phyloP scores from a whole-genome alignment of 2,797 vertebrate species.

The Pipistrellus pipistrellus region DNA sequence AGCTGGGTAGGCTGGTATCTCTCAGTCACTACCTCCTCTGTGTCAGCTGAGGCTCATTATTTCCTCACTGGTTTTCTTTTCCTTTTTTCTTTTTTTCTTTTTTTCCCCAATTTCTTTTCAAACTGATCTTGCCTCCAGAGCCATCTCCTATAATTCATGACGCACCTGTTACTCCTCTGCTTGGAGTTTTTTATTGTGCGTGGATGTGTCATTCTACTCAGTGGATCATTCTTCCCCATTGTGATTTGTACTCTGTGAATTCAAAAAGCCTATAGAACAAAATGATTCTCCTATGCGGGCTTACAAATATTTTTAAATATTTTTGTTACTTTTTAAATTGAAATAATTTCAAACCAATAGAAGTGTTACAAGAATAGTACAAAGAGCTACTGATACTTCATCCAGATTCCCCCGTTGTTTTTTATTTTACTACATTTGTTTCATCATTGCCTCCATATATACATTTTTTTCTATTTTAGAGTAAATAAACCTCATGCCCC shows the following conservation, averaged over 20 bases:
- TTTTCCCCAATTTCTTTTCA: neutral
- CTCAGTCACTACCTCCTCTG: neutral
- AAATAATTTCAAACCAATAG: slow-evolving; percentile 31
- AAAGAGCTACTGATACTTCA: slow-evolving; percentile 9
- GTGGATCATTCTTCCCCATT: neutral
- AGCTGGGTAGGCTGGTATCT: neutral
- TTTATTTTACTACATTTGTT: slow-evolving; percentile 19
- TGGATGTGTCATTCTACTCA: slow-evolving; percentile 17
- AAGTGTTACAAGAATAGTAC: slow-evolving; percentile 31
- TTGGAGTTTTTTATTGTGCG: slow-evolving; percentile 13
- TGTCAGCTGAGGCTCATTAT: neutral
- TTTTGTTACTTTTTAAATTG: slow-evolving; percentile 34
- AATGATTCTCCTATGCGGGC: slow-evolving; percentile 29
- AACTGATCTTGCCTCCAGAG: slow-evolving; percentile 6
- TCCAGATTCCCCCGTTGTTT: neutral
- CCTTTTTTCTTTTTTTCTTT: too few species aligned
- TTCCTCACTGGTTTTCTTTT: slow-evolving; percentile 17
- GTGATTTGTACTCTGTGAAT: slow-evolving; percentile 31
- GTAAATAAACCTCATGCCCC: neutral
- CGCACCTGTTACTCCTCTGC: neutral
- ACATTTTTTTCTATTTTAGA: slow-evolving; percentile 12
- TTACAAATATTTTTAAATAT: slow-evolving; percentile 56
- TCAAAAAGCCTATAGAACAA: neutral
- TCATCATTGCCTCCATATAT: neutral
- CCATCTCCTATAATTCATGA: slow-evolving; percentile 13